Evolutionary conservation across 2,113 vertebrate species (phyloP).

Genomic region (Ameiurus melas): DNA sequence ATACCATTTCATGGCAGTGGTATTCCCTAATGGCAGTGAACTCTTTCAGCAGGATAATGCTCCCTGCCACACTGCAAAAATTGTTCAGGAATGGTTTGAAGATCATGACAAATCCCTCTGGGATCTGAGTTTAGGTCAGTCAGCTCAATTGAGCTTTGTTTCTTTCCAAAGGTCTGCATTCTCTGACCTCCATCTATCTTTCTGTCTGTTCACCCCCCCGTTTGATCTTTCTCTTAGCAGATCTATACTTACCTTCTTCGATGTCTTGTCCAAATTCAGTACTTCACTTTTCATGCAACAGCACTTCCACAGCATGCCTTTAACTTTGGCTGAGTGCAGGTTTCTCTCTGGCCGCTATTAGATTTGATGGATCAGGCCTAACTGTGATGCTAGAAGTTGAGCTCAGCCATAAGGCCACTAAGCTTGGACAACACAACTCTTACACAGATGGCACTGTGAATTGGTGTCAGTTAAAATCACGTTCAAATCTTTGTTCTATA

Average conservation of each 20-base stretch:
- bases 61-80: no score
- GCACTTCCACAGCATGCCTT: conserved; percentile 12
- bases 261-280: not conserved
- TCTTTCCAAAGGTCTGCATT: conserved; percentile 12
- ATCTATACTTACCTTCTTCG: not conserved
- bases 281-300: not conserved
- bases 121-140: conserved; percentile 26
- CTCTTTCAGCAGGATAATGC: no score
- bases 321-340: not conserved
- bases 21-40: no score
- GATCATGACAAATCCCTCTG: not conserved
- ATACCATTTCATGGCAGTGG: no score
- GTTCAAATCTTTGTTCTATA: not conserved
- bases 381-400: conserved; percentile 26
- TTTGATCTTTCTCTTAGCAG: conserved; percentile 17
- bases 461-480: conserved; percentile 17
- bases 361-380: conserved; percentile 43
- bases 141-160: conserved; percentile 23
- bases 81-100: no score
- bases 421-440: conserved; percentile 29
- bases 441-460: conserved; percentile 29
- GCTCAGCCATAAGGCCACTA: conserved; percentile 31
- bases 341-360: conserved; percentile 34
- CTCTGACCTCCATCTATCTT: not conserved
- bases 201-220: not conserved